Evolutionary conservation across 1,140 invertebrate species (phyloP).

Genomic region (Aethina tumida): DNA sequence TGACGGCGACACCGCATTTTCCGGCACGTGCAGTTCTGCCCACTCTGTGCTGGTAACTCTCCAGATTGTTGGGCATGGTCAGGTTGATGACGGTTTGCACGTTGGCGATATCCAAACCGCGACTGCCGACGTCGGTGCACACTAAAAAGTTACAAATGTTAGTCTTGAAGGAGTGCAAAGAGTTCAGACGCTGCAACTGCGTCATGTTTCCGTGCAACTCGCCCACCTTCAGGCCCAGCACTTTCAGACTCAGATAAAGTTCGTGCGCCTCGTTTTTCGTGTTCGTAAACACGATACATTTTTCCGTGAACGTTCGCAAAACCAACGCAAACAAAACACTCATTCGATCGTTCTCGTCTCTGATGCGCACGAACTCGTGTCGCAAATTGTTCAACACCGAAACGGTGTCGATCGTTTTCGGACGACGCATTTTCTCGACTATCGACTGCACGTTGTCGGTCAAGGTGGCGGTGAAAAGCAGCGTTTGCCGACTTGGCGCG

Average conservation of each 20-base stretch:
- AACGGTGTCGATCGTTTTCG: too few relatives aligned
- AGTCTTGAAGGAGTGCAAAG: slow-evolving; percentile 81
- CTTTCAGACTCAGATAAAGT: slow-evolving; percentile 80
- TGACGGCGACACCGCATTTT: slow-evolving; percentile 79
- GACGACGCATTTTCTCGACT: too few relatives aligned
- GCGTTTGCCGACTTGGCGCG: slow-evolving; percentile 85
- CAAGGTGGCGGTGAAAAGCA: slow-evolving; percentile 98
- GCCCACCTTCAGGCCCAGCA: slow-evolving; percentile 57
- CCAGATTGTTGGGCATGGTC: slow-evolving; percentile 83
- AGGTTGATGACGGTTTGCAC: slow-evolving; percentile 97
- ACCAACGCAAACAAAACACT: slow-evolving; percentile 84
- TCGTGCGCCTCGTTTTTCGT: slow-evolving; percentile 92
- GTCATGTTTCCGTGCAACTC: slow-evolving; percentile 94
- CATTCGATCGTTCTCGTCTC: slow-evolving; percentile 74
- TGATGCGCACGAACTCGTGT: slow-evolving; percentile 88
- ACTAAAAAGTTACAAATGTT: slow-evolving; percentile 84
- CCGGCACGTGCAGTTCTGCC: slow-evolving; percentile 87
- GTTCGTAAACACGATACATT: slow-evolving; percentile 90
- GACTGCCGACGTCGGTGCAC: slow-evolving; percentile 92
- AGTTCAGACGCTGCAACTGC: slow-evolving; percentile 83
- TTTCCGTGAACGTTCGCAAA: slow-evolving; percentile 85
- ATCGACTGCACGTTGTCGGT: slow-evolving; percentile 77
- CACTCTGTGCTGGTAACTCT: slow-evolving; percentile 90
- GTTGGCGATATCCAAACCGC: slow-evolving; percentile 92
- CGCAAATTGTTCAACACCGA: too few relatives aligned